phyloP scores from a whole-genome alignment of 2,888 invertebrate genomes.

The Aphidoletes aphidimyza region DNA sequence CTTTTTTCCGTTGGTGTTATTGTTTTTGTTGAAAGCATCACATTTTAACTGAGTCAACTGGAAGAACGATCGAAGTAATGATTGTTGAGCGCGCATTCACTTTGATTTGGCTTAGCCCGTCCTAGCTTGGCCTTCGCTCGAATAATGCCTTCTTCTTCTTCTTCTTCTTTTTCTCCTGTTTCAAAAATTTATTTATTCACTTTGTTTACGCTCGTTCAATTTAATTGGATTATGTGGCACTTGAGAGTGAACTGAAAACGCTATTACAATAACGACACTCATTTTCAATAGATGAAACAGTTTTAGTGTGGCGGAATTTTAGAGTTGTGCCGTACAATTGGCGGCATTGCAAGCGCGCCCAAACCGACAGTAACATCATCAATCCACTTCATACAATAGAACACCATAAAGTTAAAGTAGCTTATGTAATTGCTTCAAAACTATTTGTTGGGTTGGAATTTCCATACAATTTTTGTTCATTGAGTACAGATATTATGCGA shows the following conservation, averaged over 20 bases:
- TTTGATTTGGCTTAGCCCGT: not conserved
- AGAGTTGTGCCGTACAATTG: not conserved
- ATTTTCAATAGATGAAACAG: not conserved
- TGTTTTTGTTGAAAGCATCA: not conserved
- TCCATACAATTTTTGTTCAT: not conserved
- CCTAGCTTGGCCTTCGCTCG: not conserved
- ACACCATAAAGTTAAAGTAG: not conserved
- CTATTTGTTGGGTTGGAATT: not conserved
- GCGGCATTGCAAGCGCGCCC: not conserved
- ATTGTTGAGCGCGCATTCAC: not conserved
- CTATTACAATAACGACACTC: not conserved
- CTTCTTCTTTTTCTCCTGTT: not conserved
- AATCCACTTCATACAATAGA: not conserved
- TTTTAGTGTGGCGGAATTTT: not conserved
- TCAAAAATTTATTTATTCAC: not conserved
- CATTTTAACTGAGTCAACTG: not conserved
- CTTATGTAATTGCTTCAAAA: conserved; percentile 39
- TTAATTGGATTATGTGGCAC: not conserved
- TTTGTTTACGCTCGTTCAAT: not conserved
- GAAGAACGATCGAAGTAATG: not conserved
- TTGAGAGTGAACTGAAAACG: not conserved
- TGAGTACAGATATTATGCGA: too few relatives aligned
- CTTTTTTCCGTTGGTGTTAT: too few relatives aligned
- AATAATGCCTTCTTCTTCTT: not conserved
- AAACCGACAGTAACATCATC: not conserved